Base-by-base conservation (phyloP, 2,888 invertebrate genomes). In the Corbicula japonica region DNA sequence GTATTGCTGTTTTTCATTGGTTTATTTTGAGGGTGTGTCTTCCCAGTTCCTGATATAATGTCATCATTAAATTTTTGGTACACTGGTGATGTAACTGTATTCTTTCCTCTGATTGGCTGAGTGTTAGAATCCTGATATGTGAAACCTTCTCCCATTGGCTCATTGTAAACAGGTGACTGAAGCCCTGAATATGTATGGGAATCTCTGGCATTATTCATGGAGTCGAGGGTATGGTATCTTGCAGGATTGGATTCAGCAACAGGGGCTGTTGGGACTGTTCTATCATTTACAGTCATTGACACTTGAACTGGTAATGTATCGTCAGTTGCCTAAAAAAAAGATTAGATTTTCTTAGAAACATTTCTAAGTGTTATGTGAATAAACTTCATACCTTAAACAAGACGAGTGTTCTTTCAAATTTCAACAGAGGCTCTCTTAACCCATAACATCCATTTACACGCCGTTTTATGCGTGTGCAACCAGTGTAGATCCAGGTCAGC, bases 11-110 rank as follows among this genome's bases (percentile, higher is more conserved):
- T 28, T 63, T n/a, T 50, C 26, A 34, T 48, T 63, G 44, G 48
- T 12, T 46, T 26, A 46, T 63, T 21, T 15, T 44, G n/a, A 44
- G 56, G n/a, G 38, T 38, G 23, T 38, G 56, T 46, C 34, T 65
- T 34, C 1, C 0, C 50, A 23, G 48, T 6, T 26, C 30, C 41
- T 28, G 23, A 28, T n/a, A 70, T 70, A 30, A 70, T 34, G 34
- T 70, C 48, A 46, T 70, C 61, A n/a, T 48, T 48, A 21, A 69
- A 48, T 38, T 61, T 61, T 50, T 70, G 60, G 41, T 70, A 70
- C 15, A 70, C 61, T 54, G 71, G 71, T n/a, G 62, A 72, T n/a
- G 26, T 15, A 54, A 63, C 50, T 32, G 62, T 54, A n/a, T 63
- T 62, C 28, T 41, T 32, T 10, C 28, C 38, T 63, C 44, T 34